Evolutionary conservation across 2,888 invertebrate species (phyloP).

Genomic region (Trachelus tabidus): DNA sequence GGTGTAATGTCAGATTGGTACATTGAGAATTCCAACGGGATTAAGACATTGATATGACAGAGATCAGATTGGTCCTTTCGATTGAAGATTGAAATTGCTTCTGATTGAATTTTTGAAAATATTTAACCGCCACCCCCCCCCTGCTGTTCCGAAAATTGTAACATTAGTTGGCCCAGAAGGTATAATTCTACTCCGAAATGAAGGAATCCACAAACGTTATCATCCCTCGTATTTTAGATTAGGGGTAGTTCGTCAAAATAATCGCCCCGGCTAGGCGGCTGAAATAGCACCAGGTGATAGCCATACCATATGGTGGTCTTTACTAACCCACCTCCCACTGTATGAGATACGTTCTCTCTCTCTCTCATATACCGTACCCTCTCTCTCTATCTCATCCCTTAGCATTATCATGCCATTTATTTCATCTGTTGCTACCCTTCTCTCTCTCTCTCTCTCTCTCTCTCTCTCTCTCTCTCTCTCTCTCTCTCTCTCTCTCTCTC

Average conservation of each 20-base stretch:
- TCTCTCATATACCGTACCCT: no score
- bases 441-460: no score
- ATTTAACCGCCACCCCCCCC: background rate
- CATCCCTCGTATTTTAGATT: background rate
- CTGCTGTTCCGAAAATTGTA: background rate
- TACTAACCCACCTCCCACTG: background rate
- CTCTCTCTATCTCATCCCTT: background rate
- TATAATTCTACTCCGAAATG: background rate
- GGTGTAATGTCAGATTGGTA: no score
- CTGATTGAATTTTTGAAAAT: background rate
- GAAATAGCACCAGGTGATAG: background rate
- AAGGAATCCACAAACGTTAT: background rate
- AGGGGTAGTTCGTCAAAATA: background rate
- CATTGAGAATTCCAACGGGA: background rate
- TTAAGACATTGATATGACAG: background rate
- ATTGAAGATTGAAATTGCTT: background rate
- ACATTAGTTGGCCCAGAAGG: background rate
- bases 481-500: no score
- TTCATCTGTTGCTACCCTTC: no score
- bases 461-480: no score
- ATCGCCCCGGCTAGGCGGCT: background rate
- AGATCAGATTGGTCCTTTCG: background rate
- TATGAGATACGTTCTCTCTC: background rate
- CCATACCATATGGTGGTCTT: background rate
- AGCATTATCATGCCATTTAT: background rate